Evolutionary conservation across 1,140 invertebrate genomes (phyloP).

Genomic region (Dinothrombium tinctorium): DNA sequence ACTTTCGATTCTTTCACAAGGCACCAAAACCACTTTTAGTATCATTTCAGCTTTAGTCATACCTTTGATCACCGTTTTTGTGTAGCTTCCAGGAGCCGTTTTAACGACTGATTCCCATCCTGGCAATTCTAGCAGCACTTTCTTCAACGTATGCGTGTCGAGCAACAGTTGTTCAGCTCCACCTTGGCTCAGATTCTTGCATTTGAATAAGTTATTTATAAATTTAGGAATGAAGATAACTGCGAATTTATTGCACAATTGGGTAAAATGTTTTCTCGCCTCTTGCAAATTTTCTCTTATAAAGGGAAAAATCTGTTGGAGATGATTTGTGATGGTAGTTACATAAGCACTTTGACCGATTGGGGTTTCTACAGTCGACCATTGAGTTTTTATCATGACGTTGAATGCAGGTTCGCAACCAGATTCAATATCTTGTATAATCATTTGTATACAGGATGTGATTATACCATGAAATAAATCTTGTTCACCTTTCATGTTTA

Average conservation of each 20-base stretch:
- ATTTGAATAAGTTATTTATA: slow-evolving; percentile 75
- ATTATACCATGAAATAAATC: slow-evolving; percentile 63
- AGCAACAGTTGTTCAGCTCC: slow-evolving; percentile 91
- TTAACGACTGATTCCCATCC: slow-evolving; percentile 60
- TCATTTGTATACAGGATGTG: neutral
- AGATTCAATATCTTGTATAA: slow-evolving; percentile 76
- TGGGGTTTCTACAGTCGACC: slow-evolving; percentile 72
- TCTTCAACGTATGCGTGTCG: slow-evolving; percentile 93
- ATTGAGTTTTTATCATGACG: slow-evolving; percentile 80
- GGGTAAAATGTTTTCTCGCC: slow-evolving; percentile 91
- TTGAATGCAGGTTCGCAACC: slow-evolving; percentile 75
- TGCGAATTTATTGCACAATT: slow-evolving; percentile 88
- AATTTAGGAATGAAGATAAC: slow-evolving; percentile 86
- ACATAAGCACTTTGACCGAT: slow-evolving; percentile 93
- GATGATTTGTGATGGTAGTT: slow-evolving; percentile 58
- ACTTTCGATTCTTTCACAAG: slow-evolving; percentile 37
- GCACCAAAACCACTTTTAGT: slow-evolving; percentile 88
- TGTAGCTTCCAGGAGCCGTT: slow-evolving; percentile 29
- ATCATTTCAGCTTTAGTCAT: slow-evolving; percentile 98
- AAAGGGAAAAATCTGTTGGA: slow-evolving; percentile 64
- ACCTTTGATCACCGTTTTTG: slow-evolving; percentile 71
- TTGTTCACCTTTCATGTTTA: slow-evolving; percentile 72
- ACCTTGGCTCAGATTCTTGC: slow-evolving; percentile 62
- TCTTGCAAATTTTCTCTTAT: slow-evolving; percentile 76
- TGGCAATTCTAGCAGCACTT: slow-evolving; percentile 77